Conservation (phyloP, 1,140 invertebrate genomes). For the Leguminivora glycinivorella region DNA sequence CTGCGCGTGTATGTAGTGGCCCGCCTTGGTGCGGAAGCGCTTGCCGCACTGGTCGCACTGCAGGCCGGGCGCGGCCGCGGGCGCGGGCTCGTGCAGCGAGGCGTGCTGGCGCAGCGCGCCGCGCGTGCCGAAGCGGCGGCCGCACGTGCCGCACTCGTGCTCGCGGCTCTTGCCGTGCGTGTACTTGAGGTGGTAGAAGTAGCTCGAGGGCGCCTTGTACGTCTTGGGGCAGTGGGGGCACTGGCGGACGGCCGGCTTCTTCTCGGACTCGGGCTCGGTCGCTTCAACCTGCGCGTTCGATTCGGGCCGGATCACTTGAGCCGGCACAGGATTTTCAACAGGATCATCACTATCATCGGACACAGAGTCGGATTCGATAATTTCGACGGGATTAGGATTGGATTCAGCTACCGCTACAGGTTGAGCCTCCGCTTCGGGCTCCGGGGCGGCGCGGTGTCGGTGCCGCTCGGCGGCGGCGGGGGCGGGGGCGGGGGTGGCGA, state of each 20-base stretch:
- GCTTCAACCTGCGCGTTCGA: constrained; percentile 52
- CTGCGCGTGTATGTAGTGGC: constrained; percentile 79
- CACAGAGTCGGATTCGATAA: constrained; percentile 56
- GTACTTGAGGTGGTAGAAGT: constrained; percentile 81
- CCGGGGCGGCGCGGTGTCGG: constrained; percentile 40
- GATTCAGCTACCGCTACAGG: constrained; percentile 52
- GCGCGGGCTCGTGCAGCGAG: constrained; percentile 72
- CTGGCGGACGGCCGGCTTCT: constrained; percentile 70
- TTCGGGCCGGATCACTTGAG: constrained; percentile 37
- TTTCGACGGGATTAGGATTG: constrained; percentile 47
- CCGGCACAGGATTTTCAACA: constrained; percentile 10
- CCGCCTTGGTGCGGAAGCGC: constrained; percentile 77
- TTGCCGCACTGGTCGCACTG: constrained; percentile 78
- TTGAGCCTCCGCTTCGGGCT: constrained; percentile 33
- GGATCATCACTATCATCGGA: constrained; percentile 63
- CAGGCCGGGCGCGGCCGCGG: constrained; percentile 72
- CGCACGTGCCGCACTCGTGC: constrained; percentile 76
- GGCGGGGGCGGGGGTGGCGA: not conserved
- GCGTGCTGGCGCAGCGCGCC: constrained; percentile 60
- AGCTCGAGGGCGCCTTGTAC: constrained; percentile 82
- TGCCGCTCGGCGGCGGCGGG: too few species aligned
- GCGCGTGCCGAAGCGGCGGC: constrained; percentile 78
- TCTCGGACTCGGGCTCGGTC: constrained; percentile 28
- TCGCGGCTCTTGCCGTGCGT: constrained; percentile 80
- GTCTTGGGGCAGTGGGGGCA: constrained; percentile 86